Conservation (phyloP, 2,888 invertebrate genomes). For the Orthosia incerta region DNA sequence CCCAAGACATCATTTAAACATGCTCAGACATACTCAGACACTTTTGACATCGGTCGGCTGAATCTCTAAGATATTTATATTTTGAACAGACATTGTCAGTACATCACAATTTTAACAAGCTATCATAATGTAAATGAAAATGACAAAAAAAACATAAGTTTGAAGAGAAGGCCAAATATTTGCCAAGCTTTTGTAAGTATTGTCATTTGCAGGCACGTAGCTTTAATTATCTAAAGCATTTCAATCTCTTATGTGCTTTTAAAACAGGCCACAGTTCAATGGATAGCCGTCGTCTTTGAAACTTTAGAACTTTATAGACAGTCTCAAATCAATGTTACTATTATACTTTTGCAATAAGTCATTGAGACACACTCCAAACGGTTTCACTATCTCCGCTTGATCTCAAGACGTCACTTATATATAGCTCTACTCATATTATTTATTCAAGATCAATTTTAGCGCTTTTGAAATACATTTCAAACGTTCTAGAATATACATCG, state of each 20-base stretch:
- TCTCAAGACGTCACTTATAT: slow-evolving; percentile 32
- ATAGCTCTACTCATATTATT: slow-evolving; percentile 24
- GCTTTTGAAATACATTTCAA: slow-evolving; percentile 17
- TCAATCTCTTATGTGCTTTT: not conserved
- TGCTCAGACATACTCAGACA: not conserved
- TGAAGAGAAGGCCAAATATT: too few species aligned
- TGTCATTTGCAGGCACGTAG: too few species aligned
- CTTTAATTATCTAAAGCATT: not conserved
- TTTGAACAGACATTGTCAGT: not conserved
- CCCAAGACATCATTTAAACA: not conserved
- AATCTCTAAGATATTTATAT: not conserved
- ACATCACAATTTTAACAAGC: not conserved
- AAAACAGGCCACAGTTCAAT: not conserved
- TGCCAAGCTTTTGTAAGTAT: too few species aligned
- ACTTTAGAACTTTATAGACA: too few species aligned
- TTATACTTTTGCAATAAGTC: slow-evolving; percentile 29
- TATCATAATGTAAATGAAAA: not conserved
- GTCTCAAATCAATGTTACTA: slow-evolving; percentile 9
- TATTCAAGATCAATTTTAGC: slow-evolving; percentile 26
- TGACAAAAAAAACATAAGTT: not conserved
- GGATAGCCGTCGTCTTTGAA: too few species aligned
- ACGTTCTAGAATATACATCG: not conserved
- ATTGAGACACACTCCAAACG: slow-evolving; percentile 45
- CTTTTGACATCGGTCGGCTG: not conserved
- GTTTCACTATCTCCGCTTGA: slow-evolving; percentile 16